Percentiles rank a stretch among this genome's conserved stretches.
phyloP scores from a whole-genome alignment of 1,140 invertebrate genomes.

The Arctopsyche grandis region DNA sequence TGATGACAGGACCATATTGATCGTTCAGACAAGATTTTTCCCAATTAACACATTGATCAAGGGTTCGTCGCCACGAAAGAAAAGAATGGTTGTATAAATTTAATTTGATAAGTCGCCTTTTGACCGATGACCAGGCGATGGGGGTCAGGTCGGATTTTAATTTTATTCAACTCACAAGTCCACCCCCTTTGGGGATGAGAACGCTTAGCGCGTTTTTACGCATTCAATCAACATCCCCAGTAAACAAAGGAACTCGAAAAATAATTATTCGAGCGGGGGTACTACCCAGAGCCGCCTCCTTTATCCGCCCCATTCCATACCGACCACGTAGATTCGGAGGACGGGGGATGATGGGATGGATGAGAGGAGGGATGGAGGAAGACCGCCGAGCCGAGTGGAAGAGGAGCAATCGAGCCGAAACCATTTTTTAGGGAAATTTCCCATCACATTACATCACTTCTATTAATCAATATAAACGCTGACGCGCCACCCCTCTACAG shows the following conservation, averaged over 20 bases:
- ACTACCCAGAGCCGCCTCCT: background rate
- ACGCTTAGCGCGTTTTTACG: constrained; percentile 43
- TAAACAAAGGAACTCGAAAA: constrained; percentile 50
- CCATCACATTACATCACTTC: constrained; percentile 53
- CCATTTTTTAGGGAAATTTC: constrained; percentile 54
- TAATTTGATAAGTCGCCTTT: constrained; percentile 11
- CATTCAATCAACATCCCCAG: constrained; percentile 44
- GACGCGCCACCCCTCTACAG: constrained; percentile 18
- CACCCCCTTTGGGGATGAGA: background rate
- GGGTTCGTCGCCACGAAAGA: too few relatives aligned
- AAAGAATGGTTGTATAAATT: background rate
- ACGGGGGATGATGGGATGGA: constrained; percentile 14
- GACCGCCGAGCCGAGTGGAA: constrained; percentile 8
- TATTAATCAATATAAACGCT: constrained; percentile 54
- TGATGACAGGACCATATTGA: too few relatives aligned
- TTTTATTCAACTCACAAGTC: constrained; percentile 6
- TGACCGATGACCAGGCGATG: background rate
- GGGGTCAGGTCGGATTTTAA: constrained; percentile 13
- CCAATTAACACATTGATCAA: too few relatives aligned
- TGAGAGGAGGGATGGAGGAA: constrained; percentile 21
- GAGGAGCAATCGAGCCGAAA: constrained; percentile 52
- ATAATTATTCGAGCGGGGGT: constrained; percentile 37
- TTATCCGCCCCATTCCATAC: background rate
- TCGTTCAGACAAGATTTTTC: too few relatives aligned
- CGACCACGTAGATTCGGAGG: background rate